phyloP scores from a whole-genome alignment of 2,797 vertebrate species.

The Tenualosa thibaudeaui region DNA sequence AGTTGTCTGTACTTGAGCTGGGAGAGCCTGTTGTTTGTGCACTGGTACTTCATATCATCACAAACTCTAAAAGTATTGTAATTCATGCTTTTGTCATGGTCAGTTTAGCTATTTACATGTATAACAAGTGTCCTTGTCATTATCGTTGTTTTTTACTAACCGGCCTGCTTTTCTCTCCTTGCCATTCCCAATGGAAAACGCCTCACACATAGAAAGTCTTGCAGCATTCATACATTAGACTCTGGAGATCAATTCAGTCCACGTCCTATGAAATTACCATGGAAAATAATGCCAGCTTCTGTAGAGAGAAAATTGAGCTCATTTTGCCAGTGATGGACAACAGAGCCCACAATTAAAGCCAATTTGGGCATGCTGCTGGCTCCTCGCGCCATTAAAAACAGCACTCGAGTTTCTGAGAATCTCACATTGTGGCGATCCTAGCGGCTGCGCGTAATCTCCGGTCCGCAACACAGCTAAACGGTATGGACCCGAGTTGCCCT shows the following conservation, averaged over 20 bases:
- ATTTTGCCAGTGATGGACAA: background rate
- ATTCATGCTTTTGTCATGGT: background rate
- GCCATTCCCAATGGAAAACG: background rate
- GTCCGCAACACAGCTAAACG: background rate
- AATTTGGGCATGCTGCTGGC: background rate
- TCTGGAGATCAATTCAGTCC: background rate
- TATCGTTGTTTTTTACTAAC: background rate
- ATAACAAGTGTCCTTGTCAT: background rate
- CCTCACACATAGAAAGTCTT: background rate
- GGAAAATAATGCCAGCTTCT: background rate
- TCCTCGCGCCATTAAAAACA: background rate
- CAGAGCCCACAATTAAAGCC: background rate
- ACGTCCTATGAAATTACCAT: background rate
- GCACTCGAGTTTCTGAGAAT: background rate
- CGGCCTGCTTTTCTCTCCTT: background rate
- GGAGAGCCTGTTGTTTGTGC: background rate
- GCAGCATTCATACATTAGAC: background rate
- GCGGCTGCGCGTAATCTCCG: background rate
- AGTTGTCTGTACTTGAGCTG: background rate
- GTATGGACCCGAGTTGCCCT: background rate
- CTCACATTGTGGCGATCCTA: background rate
- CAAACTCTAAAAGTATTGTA: background rate
- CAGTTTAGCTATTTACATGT: background rate
- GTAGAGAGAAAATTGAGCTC: constrained; percentile 4
- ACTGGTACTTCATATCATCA: background rate